phyloP scores from a whole-genome alignment of 2,888 invertebrate genomes.

The Acheta domesticus region DNA sequence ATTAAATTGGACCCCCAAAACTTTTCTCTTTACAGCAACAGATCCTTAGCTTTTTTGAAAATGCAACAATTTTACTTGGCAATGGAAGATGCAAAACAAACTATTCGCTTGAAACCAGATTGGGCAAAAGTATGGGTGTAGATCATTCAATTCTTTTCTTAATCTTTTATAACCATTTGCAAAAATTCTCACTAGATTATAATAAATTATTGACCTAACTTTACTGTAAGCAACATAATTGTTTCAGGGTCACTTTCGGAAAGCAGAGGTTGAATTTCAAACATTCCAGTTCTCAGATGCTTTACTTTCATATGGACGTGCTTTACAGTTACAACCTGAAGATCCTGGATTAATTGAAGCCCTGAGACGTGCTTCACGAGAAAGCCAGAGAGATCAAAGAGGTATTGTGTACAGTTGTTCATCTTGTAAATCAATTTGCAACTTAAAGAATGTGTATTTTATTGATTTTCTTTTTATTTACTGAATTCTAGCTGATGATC shows the following conservation, averaged over 20 bases:
- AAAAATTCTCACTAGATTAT: background rate
- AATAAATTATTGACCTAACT: background rate
- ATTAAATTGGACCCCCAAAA: slow-evolving; percentile 70
- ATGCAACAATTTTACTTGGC: slow-evolving; percentile 73
- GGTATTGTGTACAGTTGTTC: slow-evolving; percentile 47
- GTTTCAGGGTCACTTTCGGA: slow-evolving; percentile 65
- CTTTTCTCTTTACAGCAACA: slow-evolving; percentile 70
- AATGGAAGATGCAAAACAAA: slow-evolving; percentile 72
- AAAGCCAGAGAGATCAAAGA: slow-evolving; percentile 58
- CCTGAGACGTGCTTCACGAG: slow-evolving; percentile 57
- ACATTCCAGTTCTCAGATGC: slow-evolving; percentile 66
- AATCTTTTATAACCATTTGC: background rate
- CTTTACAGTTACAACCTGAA: slow-evolving; percentile 63
- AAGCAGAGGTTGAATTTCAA: slow-evolving; percentile 68
- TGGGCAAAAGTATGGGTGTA: slow-evolving; percentile 67
- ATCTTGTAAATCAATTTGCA: background rate
- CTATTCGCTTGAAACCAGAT: slow-evolving; percentile 67
- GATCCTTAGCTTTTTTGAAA: slow-evolving; percentile 75
- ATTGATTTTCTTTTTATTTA: slow-evolving; percentile 31
- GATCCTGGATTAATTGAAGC: slow-evolving; percentile 62
- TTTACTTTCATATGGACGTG: slow-evolving; percentile 64
- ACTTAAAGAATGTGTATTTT: background rate
- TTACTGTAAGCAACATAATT: background rate
- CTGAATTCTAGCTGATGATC: slow-evolving; percentile 59
- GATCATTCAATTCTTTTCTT: too few species aligned